Conservation (phyloP, 2,888 invertebrate genomes). For the Acronicta alni region DNA sequence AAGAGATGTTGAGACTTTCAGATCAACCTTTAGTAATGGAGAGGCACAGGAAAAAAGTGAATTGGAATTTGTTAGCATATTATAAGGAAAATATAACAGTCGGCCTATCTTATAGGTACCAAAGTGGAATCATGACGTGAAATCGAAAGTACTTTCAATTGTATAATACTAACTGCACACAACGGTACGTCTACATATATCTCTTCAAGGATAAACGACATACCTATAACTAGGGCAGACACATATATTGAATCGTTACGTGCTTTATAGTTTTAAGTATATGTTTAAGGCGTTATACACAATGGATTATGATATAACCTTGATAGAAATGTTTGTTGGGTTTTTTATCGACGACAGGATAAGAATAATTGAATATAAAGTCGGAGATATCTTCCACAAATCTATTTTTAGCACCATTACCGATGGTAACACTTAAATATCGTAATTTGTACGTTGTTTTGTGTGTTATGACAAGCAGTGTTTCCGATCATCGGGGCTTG, state of each 20-base stretch:
- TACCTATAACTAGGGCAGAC: slow-evolving; percentile 15
- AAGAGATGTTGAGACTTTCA: too few species aligned
- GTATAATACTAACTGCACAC: slow-evolving; percentile 4
- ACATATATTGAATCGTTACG: slow-evolving; percentile 34
- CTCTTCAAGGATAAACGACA: slow-evolving; percentile 34
- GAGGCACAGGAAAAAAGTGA: too few species aligned
- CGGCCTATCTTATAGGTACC: background rate
- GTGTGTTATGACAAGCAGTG: too few species aligned
- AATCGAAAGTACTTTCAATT: slow-evolving; percentile 42
- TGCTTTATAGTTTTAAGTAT: slow-evolving; percentile 19
- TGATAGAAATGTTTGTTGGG: slow-evolving; percentile 6
- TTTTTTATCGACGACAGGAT: slow-evolving; percentile 21
- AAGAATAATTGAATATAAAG: slow-evolving; percentile 2
- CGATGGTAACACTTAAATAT: too few species aligned
- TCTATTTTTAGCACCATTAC: background rate
- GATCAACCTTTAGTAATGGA: too few species aligned
- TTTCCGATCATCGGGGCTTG: too few species aligned
- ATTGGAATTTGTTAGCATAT: too few species aligned
- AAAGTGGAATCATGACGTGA: background rate
- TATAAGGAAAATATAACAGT: too few species aligned
- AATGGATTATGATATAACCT: slow-evolving; percentile 8
- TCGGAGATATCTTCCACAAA: background rate
- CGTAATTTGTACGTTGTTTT: too few species aligned
- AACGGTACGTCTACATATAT: background rate
- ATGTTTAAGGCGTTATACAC: slow-evolving; percentile 24